phyloP scores from a whole-genome alignment of 2,113 vertebrate genomes.

The Chrysemys picta region DNA sequence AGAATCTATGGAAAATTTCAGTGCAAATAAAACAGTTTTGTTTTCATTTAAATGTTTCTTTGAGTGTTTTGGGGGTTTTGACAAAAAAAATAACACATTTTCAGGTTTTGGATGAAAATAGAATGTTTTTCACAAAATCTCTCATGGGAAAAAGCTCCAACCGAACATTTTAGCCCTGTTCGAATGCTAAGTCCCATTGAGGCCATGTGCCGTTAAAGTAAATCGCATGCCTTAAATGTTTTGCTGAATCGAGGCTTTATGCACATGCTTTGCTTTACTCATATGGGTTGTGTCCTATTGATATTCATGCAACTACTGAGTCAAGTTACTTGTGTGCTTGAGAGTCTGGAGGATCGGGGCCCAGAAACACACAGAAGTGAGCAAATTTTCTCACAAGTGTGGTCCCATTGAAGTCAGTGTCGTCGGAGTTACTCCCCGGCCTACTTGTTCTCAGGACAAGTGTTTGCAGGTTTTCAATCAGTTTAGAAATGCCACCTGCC shows the following conservation, averaged over 20 bases:
- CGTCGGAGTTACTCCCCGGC: background rate
- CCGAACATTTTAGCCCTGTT: background rate
- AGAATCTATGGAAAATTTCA: background rate
- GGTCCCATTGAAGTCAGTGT: background rate
- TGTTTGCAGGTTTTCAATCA: accelerated
- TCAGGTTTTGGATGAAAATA: background rate
- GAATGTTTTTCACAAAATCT: background rate
- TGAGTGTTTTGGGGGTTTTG: background rate
- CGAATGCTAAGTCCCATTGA: background rate
- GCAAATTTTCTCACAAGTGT: background rate
- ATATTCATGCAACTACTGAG: background rate
- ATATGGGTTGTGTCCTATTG: too few species aligned
- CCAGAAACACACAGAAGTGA: background rate
- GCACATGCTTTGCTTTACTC: background rate
- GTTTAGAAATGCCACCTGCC: background rate
- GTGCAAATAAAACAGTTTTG: background rate
- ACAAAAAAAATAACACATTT: background rate
- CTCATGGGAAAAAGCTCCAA: background rate
- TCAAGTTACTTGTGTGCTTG: background rate
- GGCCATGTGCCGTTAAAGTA: background rate
- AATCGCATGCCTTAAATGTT: background rate
- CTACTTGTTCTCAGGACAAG: background rate
- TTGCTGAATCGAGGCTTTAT: background rate
- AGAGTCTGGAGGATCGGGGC: background rate
- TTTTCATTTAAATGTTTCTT: background rate